Base-by-base conservation (phyloP, 1,140 invertebrate species). In the Choristoneura fumiferana region DNA sequence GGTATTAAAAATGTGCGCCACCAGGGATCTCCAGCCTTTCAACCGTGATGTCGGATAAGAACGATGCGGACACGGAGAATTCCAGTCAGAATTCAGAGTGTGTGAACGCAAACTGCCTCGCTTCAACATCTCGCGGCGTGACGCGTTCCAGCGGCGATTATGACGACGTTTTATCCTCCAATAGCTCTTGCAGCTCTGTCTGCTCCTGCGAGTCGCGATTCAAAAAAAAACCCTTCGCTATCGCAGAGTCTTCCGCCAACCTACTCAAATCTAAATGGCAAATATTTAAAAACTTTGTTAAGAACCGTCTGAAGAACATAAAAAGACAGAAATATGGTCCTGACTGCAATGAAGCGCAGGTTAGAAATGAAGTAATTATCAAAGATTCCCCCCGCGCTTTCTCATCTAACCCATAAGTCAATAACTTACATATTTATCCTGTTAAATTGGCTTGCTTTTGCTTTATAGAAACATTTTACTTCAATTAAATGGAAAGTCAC, bases 181-280 rank as follows among this genome's bases (percentile, higher is more conserved):
- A 37, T 76, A n/a, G 64, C 1, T 67, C 55, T 29, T 73, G 58
- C 34, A 73, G 69, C 29, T 60, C 55, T 2, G 62, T 60, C 49
- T 75, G 75, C 55, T 76, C 67, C 0, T 76, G 75, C 55, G 64
- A 63, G 33, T 71, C 72, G 63, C 18, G 10, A 60, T 62, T 15
- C 22, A 58, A 29, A 15, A 67, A 69, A 14, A 73, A 63, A 60
- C 81, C 78, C 4, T 70, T 66, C 33, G 45, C 65, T 4, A 80
- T 84, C 15, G 61, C 65, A 1, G 72, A 82, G 37, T 84, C 81
- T 5, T 53, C 57, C 0, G 60, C 67, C 9, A 61, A 61, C 36
- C 37, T 78, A 5, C 66, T 61, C 6, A 73, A 73, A 61, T 70
- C 75, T 0, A 81, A 73, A 54, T 81, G 78, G 78, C 53, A 55